Conservation (phyloP, 1,140 invertebrate genomes). For the Hypothenemus hampei region DNA sequence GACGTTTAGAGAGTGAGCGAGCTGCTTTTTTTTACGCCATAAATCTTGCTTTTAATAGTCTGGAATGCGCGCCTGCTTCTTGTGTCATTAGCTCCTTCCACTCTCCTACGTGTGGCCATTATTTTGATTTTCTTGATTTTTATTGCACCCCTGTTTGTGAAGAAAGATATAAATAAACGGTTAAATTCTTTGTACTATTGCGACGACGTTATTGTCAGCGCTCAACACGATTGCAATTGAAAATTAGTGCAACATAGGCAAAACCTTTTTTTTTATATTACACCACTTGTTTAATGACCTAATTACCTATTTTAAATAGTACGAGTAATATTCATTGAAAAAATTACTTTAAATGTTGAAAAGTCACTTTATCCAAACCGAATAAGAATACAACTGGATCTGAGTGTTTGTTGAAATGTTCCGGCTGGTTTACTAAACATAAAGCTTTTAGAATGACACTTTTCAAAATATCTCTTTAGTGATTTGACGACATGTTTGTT, state of each 20-base stretch:
- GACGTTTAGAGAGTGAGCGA: constrained; percentile 44
- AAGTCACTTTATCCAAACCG: no score
- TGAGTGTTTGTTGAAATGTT: constrained; percentile 39
- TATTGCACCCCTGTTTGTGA: constrained; percentile 21
- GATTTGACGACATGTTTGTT: constrained; percentile 37
- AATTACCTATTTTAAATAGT: no score
- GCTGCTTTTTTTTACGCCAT: constrained; percentile 40
- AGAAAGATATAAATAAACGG: no score
- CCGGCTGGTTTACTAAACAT: constrained; percentile 40
- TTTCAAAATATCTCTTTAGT: constrained; percentile 42
- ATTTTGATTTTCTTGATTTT: constrained; percentile 31
- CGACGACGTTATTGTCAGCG: no score
- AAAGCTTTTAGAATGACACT: constrained; percentile 41
- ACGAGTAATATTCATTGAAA: no score
- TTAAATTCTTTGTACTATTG: no score
- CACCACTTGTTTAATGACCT: no score
- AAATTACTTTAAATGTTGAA: no score
- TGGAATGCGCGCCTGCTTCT: constrained; percentile 34
- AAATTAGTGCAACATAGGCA: no score
- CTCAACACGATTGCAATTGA: no score
- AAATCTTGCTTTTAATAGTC: constrained; percentile 46
- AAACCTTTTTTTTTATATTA: no score
- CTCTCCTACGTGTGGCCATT: constrained; percentile 21
- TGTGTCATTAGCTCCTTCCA: constrained; percentile 34
- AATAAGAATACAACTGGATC: no score